Conservation (phyloP, 1,140 invertebrate genomes). For the Reticulitermes speratus region DNA sequence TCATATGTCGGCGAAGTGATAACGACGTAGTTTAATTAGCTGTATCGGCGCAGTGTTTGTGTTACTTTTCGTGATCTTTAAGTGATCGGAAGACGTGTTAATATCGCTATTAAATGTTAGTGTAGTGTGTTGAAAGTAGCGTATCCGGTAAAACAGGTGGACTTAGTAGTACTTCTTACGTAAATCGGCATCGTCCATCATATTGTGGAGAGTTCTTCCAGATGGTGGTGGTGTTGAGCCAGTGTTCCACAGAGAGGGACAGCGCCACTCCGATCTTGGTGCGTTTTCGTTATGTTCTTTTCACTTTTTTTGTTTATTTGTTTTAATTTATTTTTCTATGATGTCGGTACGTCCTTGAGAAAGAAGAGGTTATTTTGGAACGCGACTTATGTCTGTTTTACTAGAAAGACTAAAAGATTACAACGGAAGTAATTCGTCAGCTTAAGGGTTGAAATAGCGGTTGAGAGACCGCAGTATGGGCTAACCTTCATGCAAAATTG, state of each 20-base stretch:
- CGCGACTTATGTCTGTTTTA: no score
- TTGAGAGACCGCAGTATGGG: no score
- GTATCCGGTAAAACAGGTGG: background rate
- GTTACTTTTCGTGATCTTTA: background rate
- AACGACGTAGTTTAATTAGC: background rate
- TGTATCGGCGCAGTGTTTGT: background rate
- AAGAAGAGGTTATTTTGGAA: no score
- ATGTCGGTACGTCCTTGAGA: no score
- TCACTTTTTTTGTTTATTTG: no score
- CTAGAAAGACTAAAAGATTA: no score
- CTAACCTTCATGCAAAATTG: no score
- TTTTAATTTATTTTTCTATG: no score
- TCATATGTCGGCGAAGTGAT: background rate
- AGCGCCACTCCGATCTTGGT: background rate
- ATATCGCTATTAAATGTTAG: background rate
- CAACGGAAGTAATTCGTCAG: no score
- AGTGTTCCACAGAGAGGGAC: background rate
- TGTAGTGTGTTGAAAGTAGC: background rate
- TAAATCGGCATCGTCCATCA: background rate
- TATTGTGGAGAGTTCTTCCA: background rate
- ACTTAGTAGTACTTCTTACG: background rate
- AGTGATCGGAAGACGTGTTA: background rate
- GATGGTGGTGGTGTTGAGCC: constrained; percentile 5
- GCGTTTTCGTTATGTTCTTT: background rate
- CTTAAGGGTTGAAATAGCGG: no score